phyloP scores from a whole-genome alignment of 2,888 invertebrate species.

The Noctua janthina region DNA sequence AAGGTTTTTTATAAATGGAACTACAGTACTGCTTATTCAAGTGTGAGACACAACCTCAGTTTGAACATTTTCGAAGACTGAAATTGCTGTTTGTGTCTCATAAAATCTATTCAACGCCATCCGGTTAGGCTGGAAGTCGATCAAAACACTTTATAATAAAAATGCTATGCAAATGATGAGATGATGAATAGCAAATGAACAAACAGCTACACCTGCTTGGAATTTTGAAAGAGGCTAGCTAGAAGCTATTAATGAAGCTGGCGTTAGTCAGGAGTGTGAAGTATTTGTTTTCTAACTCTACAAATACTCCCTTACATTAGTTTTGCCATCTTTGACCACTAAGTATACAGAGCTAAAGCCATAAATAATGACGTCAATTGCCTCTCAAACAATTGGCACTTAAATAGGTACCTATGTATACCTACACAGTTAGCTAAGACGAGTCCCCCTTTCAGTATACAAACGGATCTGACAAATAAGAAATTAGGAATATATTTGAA shows the following conservation, averaged over 20 bases:
- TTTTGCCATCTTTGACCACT: not conserved
- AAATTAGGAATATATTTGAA: constrained; percentile 77
- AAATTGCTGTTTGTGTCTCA: not conserved
- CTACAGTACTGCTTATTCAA: not conserved
- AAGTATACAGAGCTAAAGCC: not conserved
- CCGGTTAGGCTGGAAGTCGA: not conserved
- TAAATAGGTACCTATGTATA: not conserved
- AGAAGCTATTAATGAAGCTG: not conserved
- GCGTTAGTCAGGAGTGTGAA: not conserved
- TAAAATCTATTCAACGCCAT: not conserved
- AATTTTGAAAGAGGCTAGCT: not conserved
- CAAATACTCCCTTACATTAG: not conserved
- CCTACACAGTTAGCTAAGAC: constrained; percentile 26
- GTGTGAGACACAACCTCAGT: not conserved
- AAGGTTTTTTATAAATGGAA: not conserved
- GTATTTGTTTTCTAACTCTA: not conserved
- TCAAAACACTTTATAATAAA: not conserved
- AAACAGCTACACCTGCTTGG: not conserved
- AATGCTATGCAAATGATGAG: not conserved
- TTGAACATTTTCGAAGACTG: not conserved
- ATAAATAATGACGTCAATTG: constrained; percentile 7
- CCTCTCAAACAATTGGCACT: constrained; percentile 21
- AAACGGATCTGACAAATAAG: constrained; percentile 68
- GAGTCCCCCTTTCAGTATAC: constrained; percentile 52
- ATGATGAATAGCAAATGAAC: not conserved